Conservation (phyloP, 2,113 vertebrate genomes). For the Leuciscus idus region DNA sequence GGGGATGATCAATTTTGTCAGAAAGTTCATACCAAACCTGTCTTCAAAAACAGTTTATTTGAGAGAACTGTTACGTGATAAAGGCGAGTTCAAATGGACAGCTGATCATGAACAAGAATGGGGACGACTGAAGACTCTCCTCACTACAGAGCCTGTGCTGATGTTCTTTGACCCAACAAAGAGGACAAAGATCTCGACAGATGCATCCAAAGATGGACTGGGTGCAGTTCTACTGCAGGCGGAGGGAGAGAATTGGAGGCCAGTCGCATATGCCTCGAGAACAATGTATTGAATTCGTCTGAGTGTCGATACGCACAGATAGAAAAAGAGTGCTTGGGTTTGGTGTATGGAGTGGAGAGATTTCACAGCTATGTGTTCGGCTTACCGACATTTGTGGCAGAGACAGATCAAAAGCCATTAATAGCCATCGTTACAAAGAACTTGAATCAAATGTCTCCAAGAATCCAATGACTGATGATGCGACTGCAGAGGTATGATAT, state of each 20-base stretch:
- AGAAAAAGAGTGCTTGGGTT: neutral
- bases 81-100: neutral
- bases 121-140: neutral
- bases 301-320: neutral
- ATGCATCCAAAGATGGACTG: constrained; percentile 33
- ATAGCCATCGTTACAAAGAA: constrained; percentile 45
- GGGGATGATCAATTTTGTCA: neutral
- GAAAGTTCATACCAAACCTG: constrained; percentile 2
- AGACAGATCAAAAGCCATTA: constrained; percentile 24
- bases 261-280: constrained; percentile 12
- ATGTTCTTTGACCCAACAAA: constrained; percentile 23
- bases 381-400: constrained; percentile 51
- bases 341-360: neutral
- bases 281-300: neutral
- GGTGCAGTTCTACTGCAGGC: constrained; percentile 21
- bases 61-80: neutral
- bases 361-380: constrained; percentile 3
- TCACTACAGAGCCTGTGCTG: constrained; percentile 27
- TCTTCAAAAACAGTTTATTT: constrained; percentile 6
- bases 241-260: neutral
- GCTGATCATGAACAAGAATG: constrained; percentile 18
- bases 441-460: constrained; percentile 45
- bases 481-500: constrained; percentile 45
- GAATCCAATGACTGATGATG: constrained; percentile 52
- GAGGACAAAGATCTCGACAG: constrained; percentile 22